Conservation (phyloP, 2,888 invertebrate genomes). For the Hirtodrosophila duncani region DNA sequence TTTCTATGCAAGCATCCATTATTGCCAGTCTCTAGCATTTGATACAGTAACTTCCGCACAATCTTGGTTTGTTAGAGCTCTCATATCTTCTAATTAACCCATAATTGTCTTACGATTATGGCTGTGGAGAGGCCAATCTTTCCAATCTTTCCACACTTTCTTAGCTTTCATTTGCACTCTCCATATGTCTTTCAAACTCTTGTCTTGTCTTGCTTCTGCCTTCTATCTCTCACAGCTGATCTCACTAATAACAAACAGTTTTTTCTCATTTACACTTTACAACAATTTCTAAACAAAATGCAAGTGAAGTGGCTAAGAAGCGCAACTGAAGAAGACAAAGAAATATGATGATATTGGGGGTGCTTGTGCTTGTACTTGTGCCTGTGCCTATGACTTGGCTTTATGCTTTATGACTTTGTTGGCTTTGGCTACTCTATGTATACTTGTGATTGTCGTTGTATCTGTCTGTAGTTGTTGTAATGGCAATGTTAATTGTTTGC, state of each 20-base stretch:
- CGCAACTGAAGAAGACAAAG: slow-evolving; percentile 18
- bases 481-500: slow-evolving; percentile 63
- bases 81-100: too few species aligned
- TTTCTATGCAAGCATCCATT: too few species aligned
- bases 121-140: too few species aligned
- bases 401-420: slow-evolving; percentile 37
- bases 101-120: slow-evolving; percentile 50
- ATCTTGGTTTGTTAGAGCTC: too few species aligned
- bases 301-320: too few species aligned
- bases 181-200: neutral
- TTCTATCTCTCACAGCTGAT: neutral
- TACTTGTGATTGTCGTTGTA: slow-evolving; percentile 17
- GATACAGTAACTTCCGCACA: too few species aligned
- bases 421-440: slow-evolving; percentile 12
- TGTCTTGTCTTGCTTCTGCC: neutral
- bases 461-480: slow-evolving; percentile 33
- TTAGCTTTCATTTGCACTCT: slow-evolving; percentile 38
- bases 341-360: slow-evolving; percentile 15
- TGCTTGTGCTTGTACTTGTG: too few species aligned
- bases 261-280: slow-evolving; percentile 14
- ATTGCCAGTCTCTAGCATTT: too few species aligned
- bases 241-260: slow-evolving; percentile 11
- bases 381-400: too few species aligned
- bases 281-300: slow-evolving; percentile 16
- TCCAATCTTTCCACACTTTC: slow-evolving; percentile 63